Percentiles rank a stretch among this genome's conserved stretches.
These are phyloP conservation scores for Tolypeutes matacus DNA, from an alignment of 2,797 vertebrate genomes.

Conservation along the genomic window DNA sequence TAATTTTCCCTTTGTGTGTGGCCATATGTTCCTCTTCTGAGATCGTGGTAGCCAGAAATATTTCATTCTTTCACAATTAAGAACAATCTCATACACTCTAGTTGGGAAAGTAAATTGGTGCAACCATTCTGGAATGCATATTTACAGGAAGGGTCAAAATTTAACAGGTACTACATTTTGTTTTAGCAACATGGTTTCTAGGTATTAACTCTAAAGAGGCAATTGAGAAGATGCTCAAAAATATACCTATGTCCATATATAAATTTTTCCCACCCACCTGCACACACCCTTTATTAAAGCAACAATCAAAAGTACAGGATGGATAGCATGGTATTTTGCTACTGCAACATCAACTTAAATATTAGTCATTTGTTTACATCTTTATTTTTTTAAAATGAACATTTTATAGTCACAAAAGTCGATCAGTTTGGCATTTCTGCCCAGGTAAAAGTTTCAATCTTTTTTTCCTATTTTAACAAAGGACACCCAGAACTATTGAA, in stretches of 20 bases:
- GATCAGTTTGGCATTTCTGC: conserved; percentile 78
- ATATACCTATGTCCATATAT: no score
- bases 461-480: conserved; percentile 78
- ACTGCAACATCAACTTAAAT: conserved; percentile 81
- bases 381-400: conserved; percentile 76
- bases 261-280: conserved; percentile 49
- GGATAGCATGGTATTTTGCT: conserved; percentile 78
- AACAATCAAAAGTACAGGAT: conserved; percentile 85
- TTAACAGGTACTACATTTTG: neutral
- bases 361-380: conserved; percentile 80
- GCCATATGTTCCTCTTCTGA: conserved; percentile 34
- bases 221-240: neutral
- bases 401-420: conserved; percentile 78
- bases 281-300: conserved; percentile 89
- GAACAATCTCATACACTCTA: neutral
- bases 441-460: conserved; percentile 79
- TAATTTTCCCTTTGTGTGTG: neutral
- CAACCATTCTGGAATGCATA: neutral
- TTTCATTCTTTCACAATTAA: conserved; percentile 18
- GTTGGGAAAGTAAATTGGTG: neutral
- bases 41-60: neutral
- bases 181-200: neutral
- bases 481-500: conserved; percentile 76
- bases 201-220: neutral
- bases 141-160: neutral